Conservation (phyloP, 2,888 invertebrate species). For the Alloscopus bannaensis region DNA sequence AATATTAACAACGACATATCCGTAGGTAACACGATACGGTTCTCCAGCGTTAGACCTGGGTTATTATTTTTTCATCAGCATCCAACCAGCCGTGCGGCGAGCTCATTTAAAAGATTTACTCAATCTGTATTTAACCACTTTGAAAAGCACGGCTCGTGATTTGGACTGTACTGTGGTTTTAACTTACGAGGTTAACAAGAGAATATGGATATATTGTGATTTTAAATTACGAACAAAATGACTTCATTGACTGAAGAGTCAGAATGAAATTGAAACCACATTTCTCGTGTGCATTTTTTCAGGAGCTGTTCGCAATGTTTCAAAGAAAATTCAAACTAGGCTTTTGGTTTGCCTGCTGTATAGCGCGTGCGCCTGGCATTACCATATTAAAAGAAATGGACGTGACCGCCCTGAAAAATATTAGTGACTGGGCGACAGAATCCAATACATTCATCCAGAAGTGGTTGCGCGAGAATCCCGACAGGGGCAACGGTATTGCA, state of each 20-base stretch:
- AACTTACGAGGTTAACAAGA: constrained; percentile 13
- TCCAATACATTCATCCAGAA: constrained; percentile 35
- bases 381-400: constrained; percentile 49
- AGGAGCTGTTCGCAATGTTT: constrained; percentile 51
- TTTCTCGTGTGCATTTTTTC: background rate
- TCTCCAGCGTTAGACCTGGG: constrained; percentile 55
- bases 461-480: constrained; percentile 53
- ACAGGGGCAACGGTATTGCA: constrained; percentile 7
- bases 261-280: too few relatives aligned
- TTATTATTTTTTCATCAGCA: constrained; percentile 56
- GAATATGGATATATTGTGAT: background rate
- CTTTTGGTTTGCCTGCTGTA: constrained; percentile 27
- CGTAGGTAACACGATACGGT: constrained; percentile 30
- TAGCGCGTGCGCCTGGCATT: constrained; percentile 35
- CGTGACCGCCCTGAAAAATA: constrained; percentile 8
- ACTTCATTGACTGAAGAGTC: too few relatives aligned
- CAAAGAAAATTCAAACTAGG: constrained; percentile 43
- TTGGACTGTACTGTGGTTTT: constrained; percentile 16
- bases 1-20: too few relatives aligned
- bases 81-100: constrained; percentile 40
- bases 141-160: constrained; percentile 6
- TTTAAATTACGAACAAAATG: background rate
- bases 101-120: constrained; percentile 47
- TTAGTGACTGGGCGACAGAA: background rate
- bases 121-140: constrained; percentile 37